A percentile compares a stretch with the other conserved stretches of the same genome.
Conservation (phyloP, 2,888 invertebrate species). For the Polyommatus iphigenia region DNA sequence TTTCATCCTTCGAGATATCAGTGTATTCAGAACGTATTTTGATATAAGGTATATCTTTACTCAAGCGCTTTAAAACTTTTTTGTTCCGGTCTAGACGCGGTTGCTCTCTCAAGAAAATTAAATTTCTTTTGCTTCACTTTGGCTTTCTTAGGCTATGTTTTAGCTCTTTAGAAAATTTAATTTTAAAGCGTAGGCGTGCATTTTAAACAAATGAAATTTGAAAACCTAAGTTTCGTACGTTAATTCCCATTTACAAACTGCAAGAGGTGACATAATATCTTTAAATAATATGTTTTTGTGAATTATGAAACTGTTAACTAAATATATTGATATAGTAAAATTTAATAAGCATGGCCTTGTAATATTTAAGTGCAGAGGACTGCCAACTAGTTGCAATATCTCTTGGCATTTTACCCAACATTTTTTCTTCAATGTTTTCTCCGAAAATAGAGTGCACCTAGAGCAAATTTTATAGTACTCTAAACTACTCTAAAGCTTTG, state of each 20-base stretch:
- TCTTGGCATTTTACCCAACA: conserved; percentile 33
- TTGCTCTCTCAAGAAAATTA: conserved; percentile 65
- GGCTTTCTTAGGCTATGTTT: conserved; percentile 75
- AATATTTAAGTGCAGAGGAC: conserved; percentile 27
- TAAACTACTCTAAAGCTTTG: background rate
- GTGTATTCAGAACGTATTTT: background rate
- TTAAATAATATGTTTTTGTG: background rate
- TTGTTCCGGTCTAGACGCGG: conserved; percentile 51
- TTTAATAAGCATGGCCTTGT: conserved; percentile 30
- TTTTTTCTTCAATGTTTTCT: background rate
- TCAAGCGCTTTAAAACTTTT: conserved; percentile 48
- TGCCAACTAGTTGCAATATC: conserved; percentile 30
- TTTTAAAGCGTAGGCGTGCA: conserved; percentile 11
- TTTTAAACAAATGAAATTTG: background rate
- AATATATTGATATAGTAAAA: conserved; percentile 25
- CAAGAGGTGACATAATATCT: background rate
- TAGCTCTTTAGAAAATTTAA: conserved; percentile 61
- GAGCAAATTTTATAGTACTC: background rate
- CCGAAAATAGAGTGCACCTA: background rate
- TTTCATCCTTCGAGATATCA: too few species aligned
- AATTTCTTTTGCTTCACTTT: conserved; percentile 73
- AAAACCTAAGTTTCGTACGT: background rate
- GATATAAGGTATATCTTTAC: conserved; percentile 30
- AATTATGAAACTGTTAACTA: conserved; percentile 20
- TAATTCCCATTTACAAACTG: background rate